phyloP scores from a whole-genome alignment of 2,797 vertebrate species.

The Pagetopsis macropterus region DNA sequence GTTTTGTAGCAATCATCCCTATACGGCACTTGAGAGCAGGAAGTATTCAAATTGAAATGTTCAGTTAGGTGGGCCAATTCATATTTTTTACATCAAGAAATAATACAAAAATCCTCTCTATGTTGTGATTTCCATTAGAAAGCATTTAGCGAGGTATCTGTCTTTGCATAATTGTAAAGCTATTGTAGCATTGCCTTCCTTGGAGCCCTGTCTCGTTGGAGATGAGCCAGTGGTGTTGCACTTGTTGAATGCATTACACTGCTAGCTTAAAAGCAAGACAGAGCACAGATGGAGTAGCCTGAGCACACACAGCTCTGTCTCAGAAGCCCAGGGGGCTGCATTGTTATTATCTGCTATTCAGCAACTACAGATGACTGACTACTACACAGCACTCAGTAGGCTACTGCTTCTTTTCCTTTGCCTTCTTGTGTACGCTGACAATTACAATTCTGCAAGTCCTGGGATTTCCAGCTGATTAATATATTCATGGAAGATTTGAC shows the following conservation, averaged over 20 bases:
- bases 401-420: conserved; percentile 17
- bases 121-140: conserved; percentile 74
- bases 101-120: conserved; percentile 49
- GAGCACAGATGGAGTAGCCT: conserved; percentile 53
- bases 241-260: conserved; percentile 69
- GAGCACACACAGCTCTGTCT: conserved; percentile 51
- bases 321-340: conserved; percentile 57
- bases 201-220: conserved; percentile 76
- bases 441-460: background rate
- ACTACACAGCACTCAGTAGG: conserved; percentile 38
- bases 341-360: conserved; percentile 66
- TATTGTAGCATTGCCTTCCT: conserved; percentile 70
- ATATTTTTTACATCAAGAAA: conserved; percentile 60
- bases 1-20: background rate
- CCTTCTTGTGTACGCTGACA: background rate
- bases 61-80: conserved; percentile 58
- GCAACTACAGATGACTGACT: conserved; percentile 51
- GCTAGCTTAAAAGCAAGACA: conserved; percentile 46
- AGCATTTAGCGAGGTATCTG: conserved; percentile 76
- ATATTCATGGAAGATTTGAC: background rate
- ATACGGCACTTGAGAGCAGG: background rate
- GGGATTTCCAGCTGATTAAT: background rate
- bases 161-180: conserved; percentile 81
- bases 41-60: background rate
- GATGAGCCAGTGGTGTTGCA: conserved; percentile 74